phyloP scores from a whole-genome alignment of 2,888 invertebrate species.

The Girardia tigrina region DNA sequence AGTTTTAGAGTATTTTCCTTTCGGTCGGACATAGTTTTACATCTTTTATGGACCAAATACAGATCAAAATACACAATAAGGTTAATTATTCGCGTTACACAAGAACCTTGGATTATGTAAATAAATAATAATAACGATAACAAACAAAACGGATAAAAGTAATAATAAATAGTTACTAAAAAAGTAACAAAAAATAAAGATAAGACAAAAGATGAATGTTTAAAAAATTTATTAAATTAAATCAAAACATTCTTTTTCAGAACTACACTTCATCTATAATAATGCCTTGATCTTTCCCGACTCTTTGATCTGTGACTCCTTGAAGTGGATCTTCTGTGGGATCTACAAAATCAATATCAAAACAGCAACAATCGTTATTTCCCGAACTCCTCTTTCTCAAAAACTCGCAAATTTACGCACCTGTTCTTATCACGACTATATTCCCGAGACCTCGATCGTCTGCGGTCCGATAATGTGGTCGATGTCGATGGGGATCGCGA shows the following conservation, averaged over 20 bases:
- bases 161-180: background rate
- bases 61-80: no score
- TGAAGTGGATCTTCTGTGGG: background rate
- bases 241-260: background rate
- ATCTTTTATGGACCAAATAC: no score
- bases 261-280: conserved; percentile 18
- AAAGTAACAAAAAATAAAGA: background rate
- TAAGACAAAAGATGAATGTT: background rate
- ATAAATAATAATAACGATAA: background rate
- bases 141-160: background rate
- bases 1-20: no score
- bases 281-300: background rate
- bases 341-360: conserved; percentile 1
- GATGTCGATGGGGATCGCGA: background rate
- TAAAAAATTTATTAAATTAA: background rate
- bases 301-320: background rate
- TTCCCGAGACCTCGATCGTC: background rate
- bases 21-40: no score
- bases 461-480: background rate
- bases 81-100: no score
- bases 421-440: background rate
- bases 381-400: no score
- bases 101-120: no score
- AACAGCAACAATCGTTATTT: background rate
- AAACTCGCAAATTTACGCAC: background rate